phyloP scores from a whole-genome alignment of 92 coral and sea anemone species.

The Epizoanthus ramosus region DNA sequence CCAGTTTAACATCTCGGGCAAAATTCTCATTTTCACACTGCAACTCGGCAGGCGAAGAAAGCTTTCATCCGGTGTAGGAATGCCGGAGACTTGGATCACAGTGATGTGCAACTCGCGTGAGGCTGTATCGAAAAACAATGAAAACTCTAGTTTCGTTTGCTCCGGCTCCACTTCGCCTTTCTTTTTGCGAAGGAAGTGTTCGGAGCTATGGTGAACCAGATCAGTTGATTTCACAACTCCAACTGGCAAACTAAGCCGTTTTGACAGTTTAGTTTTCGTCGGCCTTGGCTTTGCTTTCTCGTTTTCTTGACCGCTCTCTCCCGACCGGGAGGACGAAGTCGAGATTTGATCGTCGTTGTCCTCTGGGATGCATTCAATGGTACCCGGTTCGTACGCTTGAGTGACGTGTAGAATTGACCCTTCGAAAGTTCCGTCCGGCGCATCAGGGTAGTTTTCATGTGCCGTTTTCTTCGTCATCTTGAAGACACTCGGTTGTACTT shows the following conservation, averaged over 20 bases:
- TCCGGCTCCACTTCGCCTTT: conserved; percentile 31
- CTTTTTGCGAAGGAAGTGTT: conserved; percentile 58
- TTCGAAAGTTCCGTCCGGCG: conserved; percentile 47
- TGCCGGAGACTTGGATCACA: conserved; percentile 77
- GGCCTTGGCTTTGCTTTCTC: conserved; percentile 52
- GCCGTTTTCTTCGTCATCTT: conserved; percentile 59
- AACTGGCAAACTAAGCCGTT: conserved; percentile 73
- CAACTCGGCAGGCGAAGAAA: conserved; percentile 87
- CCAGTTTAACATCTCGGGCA: conserved; percentile 86
- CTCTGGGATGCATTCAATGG: conserved; percentile 55
- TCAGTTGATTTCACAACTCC: conserved; percentile 49
- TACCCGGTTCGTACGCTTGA: conserved; percentile 60
- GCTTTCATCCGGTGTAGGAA: conserved; percentile 85
- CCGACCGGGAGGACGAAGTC: conserved; percentile 9
- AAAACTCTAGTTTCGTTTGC: conserved; percentile 71
- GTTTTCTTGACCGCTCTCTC: conserved; percentile 21
- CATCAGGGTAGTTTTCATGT: conserved; percentile 37
- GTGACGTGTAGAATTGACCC: conserved; percentile 64
- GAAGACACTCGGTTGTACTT: conserved; percentile 80
- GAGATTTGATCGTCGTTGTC: conserved; percentile 41
- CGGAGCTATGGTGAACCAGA: conserved; percentile 71
- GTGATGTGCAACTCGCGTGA: conserved; percentile 91
- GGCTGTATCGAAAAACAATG: conserved; percentile 90
- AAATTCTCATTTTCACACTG: conserved; percentile 90
- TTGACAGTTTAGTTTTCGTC: conserved; percentile 49